Percentiles rank a stretch among this genome's conserved stretches.
These are phyloP conservation scores for Xerus rutilus DNA, from an alignment of 2,797 vertebrate species.

Conservation along the genomic window DNA sequence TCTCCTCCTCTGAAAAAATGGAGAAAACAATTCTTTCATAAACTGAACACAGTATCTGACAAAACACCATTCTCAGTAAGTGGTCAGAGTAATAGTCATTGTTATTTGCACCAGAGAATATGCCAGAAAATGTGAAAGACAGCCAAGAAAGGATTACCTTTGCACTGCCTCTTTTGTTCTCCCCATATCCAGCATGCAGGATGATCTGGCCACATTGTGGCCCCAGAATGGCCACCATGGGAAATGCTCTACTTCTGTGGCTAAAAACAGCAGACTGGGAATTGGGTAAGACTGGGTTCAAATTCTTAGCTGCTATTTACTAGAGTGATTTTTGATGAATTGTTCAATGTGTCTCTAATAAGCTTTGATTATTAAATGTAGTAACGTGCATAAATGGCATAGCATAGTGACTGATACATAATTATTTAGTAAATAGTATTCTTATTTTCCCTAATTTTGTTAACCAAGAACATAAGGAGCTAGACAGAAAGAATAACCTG, in stretches of 20 bases:
- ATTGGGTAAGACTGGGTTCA: background rate
- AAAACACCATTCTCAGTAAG: background rate
- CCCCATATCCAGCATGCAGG: background rate
- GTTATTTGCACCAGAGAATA: background rate
- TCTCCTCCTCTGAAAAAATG: background rate
- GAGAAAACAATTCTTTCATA: slow-evolving; percentile 8
- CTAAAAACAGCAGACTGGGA: background rate
- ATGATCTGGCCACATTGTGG: background rate
- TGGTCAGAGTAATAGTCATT: no score
- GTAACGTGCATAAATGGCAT: background rate
- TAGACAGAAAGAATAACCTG: slow-evolving; percentile 29
- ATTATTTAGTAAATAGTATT: slow-evolving; percentile 4
- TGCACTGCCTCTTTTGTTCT: background rate
- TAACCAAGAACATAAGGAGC: background rate
- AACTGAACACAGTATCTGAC: background rate
- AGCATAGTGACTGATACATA: background rate
- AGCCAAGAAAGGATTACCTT: background rate
- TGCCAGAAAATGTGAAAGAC: background rate
- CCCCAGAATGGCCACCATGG: background rate
- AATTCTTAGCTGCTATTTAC: background rate
- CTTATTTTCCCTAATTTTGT: background rate
- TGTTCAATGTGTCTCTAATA: background rate
- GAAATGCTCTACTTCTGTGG: background rate
- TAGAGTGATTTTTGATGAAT: background rate
- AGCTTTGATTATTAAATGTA: slow-evolving; percentile 21